These are phyloP conservation scores for Ellobius talpinus DNA, from an alignment of 2,113 vertebrate genomes.

Conservation along the genomic window DNA sequence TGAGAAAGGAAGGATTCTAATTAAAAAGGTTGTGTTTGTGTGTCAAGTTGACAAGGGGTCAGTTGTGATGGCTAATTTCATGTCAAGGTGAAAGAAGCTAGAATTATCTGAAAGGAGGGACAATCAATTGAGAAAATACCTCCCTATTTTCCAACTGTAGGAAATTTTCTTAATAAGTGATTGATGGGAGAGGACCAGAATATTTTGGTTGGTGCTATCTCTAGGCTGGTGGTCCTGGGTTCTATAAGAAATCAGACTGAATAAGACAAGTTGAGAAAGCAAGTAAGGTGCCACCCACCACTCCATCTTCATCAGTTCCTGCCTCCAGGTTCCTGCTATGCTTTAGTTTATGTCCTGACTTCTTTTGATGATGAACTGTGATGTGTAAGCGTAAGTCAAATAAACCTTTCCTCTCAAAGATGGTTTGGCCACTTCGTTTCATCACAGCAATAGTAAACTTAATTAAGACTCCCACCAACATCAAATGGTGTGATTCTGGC, in stretches of 20 bases:
- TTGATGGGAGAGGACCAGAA: not conserved
- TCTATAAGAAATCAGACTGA: not conserved
- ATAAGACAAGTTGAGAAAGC: not conserved
- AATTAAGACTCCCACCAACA: not conserved
- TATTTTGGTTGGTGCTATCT: not conserved
- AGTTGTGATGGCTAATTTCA: not conserved
- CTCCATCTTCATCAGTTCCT: not conserved
- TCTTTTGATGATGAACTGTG: not conserved
- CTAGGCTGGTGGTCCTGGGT: not conserved
- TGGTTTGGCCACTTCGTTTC: not conserved
- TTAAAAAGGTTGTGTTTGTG: not conserved
- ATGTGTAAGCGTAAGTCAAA: not conserved
- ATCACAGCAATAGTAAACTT: not conserved
- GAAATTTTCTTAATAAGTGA: not conserved
- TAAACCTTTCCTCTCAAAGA: not conserved
- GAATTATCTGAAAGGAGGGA: not conserved
- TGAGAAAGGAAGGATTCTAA: not conserved
- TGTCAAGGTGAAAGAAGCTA: not conserved
- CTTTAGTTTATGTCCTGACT: not conserved
- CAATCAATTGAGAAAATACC: not conserved
- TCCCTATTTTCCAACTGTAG: not conserved
- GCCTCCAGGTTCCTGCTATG: not conserved
- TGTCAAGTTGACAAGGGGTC: not conserved
- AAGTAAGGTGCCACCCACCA: not conserved
- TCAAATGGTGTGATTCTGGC: not conserved